Base-by-base conservation (phyloP, 2,888 invertebrate genomes). In the Eremobia ochroleuca region DNA sequence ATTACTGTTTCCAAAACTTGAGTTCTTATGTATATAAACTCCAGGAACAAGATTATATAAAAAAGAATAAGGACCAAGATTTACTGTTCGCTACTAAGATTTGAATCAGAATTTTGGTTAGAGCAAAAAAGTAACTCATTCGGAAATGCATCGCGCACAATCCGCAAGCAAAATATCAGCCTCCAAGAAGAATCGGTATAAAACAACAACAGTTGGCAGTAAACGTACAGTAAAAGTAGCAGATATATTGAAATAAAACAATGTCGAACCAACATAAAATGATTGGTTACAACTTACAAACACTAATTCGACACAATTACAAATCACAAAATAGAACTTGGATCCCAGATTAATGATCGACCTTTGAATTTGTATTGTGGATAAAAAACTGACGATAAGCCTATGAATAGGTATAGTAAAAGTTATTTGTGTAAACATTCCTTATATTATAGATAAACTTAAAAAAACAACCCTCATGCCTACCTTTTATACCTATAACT, bases 401-500 rank as follows among this genome's bases (percentile, higher is more conserved):
- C 15, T n/a, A 4, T 13, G 8, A 11, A 21, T 5, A 21, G 18
- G 4, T 31, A 21, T 13, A 34, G 40, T 21, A 13, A 25, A 13
- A 37, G 25, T 31, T 18, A 1, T 61, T 21, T n/a, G 18, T 62
- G 9, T 9, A 43, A 40, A 73, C 13, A 28, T 71, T 15, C 13
- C n/a, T 25, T 34, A 43, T 34, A 62, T 49, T 52, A 46, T 52
- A 61, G 25, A 21, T 28, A 59, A 70, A 34, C 15, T 28, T 0
- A 46, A 66, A 68, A 13, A 49, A 62, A 34, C 34, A 61, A 28
- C 18, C 5, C 25, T 18, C 78, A 73, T 88, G 92, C 92, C 91
- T 91, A 92, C 92, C 92, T 92, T 86, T 85, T 89, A 58, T 75
- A 73, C 79, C 82, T 90, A 52, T 84, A 88, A 81, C 88, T 90